A percentile compares a stretch with the other conserved stretches of the same genome.
phyloP scores from a whole-genome alignment of 1,140 invertebrate genomes.

The Sinella curviseta region DNA sequence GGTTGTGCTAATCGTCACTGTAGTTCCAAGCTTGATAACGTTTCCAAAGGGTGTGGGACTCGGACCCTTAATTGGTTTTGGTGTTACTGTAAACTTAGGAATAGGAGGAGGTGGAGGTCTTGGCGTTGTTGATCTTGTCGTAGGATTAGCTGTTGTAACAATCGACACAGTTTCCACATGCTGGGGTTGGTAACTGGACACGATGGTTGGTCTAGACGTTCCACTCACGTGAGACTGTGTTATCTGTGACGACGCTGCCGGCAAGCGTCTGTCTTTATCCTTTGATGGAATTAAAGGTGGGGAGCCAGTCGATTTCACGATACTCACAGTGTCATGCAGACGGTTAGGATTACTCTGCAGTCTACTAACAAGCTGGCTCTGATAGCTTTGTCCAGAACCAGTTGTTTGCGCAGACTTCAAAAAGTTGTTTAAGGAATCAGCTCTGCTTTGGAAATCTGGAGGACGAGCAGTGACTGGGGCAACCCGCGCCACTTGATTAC shows the following conservation, averaged over 20 bases:
- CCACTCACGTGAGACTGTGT: neutral
- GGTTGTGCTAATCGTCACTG: neutral
- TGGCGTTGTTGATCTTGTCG: conserved; percentile 1
- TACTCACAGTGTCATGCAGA: neutral
- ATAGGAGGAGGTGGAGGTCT: conserved; percentile 27
- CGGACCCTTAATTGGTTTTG: conserved; percentile 11
- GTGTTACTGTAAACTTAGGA: neutral
- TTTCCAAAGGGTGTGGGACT: neutral
- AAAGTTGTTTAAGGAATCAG: conserved; percentile 4
- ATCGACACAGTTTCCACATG: conserved; percentile 14
- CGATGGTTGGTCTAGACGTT: neutral
- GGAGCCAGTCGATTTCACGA: neutral
- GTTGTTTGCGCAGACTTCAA: neutral
- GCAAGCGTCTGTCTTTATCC: neutral
- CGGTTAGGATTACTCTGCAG: conserved; percentile 6
- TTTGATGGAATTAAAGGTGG: neutral
- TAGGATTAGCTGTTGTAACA: neutral
- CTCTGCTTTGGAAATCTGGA: conserved; percentile 6
- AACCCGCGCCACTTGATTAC: conserved; percentile 23
- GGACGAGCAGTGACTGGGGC: neutral
- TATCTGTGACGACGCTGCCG: neutral
- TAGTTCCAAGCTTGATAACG: conserved; percentile 4
- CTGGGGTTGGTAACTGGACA: neutral
- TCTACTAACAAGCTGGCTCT: conserved; percentile 5
- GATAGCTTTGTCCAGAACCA: neutral